These are phyloP conservation scores for Chorisops tibialis DNA, from an alignment of 2,888 invertebrate genomes.

Conservation along the genomic window DNA sequence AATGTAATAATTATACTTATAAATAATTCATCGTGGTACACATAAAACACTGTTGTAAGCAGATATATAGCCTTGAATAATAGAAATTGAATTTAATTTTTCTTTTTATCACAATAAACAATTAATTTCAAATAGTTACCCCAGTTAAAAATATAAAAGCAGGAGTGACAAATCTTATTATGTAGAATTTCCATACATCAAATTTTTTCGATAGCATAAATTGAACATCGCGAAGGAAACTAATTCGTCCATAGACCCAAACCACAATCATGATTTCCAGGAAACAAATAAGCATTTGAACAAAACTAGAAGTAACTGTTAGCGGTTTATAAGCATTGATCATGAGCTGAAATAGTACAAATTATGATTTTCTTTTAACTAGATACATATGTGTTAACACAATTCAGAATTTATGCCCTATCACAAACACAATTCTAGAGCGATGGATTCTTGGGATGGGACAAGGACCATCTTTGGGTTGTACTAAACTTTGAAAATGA, in stretches of 20 bases:
- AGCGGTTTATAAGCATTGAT: not conserved
- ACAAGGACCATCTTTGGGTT: too few species aligned
- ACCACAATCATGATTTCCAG: constrained; percentile 32
- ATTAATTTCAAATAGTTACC: constrained; percentile 36
- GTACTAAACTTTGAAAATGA: too few species aligned
- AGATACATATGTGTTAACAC: too few species aligned
- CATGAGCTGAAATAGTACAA: not conserved
- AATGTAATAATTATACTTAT: not conserved
- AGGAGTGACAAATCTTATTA: constrained; percentile 68
- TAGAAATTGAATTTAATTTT: not conserved
- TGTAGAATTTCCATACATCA: constrained; percentile 30
- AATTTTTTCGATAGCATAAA: constrained; percentile 30
- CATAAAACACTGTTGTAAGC: not conserved
- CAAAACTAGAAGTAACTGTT: not conserved
- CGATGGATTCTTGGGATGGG: too few species aligned
- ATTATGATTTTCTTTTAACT: too few species aligned
- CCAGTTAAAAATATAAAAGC: constrained; percentile 53
- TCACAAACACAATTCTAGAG: too few species aligned
- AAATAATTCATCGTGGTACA: not conserved
- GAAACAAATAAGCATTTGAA: constrained; percentile 66
- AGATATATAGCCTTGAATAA: not conserved
- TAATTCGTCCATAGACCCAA: constrained; percentile 33
- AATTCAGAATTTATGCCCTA: too few species aligned
- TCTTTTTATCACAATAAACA: too few species aligned
- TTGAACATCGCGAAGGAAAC: constrained; percentile 33